These are phyloP conservation scores for Gisinianus flammeolus DNA, from an alignment of 2,888 invertebrate species.

Conservation along the genomic window DNA sequence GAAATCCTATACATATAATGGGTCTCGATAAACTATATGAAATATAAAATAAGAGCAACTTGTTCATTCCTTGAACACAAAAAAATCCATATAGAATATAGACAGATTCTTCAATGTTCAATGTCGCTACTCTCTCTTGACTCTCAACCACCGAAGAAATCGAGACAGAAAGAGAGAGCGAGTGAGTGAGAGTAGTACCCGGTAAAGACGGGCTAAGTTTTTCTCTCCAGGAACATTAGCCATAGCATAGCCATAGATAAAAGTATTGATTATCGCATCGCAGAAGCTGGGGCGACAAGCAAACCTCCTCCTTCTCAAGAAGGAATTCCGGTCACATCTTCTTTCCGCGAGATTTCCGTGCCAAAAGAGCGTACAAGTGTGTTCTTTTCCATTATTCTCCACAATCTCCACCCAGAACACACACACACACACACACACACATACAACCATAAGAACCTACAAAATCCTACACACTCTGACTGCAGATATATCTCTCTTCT, in stretches of 20 bases:
- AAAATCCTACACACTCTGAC: background rate
- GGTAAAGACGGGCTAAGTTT: background rate
- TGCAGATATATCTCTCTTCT: background rate
- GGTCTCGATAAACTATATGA: background rate
- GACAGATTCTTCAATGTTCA: no score
- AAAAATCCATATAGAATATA: no score
- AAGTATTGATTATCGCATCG: slow-evolving; percentile 50
- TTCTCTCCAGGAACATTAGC: slow-evolving; percentile 32
- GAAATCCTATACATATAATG: no score
- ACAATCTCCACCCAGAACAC: slow-evolving; percentile 27
- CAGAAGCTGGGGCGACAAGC: slow-evolving; percentile 40
- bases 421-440: background rate
- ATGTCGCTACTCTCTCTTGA: slow-evolving; percentile 2
- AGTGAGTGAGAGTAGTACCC: background rate
- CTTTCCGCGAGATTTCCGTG: slow-evolving; percentile 59
- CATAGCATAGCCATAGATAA: slow-evolving; percentile 27
- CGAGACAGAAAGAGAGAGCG: background rate
- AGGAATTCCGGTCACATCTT: slow-evolving; percentile 59
- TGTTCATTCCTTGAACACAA: background rate
- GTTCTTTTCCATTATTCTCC: slow-evolving; percentile 42
- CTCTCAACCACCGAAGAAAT: no score
- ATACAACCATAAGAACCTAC: no score
- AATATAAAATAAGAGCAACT: slow-evolving; percentile 33
- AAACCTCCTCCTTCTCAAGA: slow-evolving; percentile 43
- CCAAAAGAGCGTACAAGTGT: slow-evolving; percentile 58